A percentile compares a stretch with the other conserved stretches of the same genome.
These are phyloP conservation scores for Hetaerina titia DNA, from an alignment of 2,888 invertebrate genomes.

Conservation along the genomic window DNA sequence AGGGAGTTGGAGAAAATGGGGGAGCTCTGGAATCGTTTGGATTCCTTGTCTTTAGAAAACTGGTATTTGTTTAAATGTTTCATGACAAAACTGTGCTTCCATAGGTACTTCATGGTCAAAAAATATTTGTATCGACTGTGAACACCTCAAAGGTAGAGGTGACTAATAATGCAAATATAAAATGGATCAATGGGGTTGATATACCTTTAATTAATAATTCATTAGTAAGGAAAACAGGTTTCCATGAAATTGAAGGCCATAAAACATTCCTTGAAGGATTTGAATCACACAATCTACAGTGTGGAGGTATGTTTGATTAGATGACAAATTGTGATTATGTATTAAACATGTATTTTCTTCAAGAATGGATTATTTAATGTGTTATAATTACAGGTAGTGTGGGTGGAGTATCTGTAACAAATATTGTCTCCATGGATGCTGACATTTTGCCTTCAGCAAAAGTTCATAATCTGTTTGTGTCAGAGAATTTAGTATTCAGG, in stretches of 20 bases:
- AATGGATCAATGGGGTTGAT: constrained; percentile 18
- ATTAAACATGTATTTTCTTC: not conserved
- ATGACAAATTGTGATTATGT: not conserved
- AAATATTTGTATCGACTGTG: constrained; percentile 33
- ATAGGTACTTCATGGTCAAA: constrained; percentile 27
- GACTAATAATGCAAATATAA: constrained; percentile 30
- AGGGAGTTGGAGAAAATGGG: too few species aligned
- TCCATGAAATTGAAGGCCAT: not conserved
- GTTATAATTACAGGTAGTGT: constrained; percentile 5
- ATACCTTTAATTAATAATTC: not conserved
- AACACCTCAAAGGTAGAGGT: constrained; percentile 33
- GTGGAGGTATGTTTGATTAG: not conserved
- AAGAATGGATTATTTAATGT: not conserved
- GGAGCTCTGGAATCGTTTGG: too few species aligned
- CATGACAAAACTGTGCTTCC: not conserved
- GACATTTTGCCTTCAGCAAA: not conserved
- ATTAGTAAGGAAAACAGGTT: constrained; percentile 1
- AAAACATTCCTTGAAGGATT: constrained; percentile 27
- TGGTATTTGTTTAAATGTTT: not conserved
- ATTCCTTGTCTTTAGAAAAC: not conserved
- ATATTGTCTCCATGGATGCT: constrained; percentile 27
- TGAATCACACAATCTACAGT: not conserved
- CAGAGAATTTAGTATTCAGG: not conserved
- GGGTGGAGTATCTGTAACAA: not conserved
- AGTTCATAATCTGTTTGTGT: constrained; percentile 14